Evolutionary conservation across 2,888 invertebrate species (phyloP).

Genomic region (Masnerella sp.): DNA sequence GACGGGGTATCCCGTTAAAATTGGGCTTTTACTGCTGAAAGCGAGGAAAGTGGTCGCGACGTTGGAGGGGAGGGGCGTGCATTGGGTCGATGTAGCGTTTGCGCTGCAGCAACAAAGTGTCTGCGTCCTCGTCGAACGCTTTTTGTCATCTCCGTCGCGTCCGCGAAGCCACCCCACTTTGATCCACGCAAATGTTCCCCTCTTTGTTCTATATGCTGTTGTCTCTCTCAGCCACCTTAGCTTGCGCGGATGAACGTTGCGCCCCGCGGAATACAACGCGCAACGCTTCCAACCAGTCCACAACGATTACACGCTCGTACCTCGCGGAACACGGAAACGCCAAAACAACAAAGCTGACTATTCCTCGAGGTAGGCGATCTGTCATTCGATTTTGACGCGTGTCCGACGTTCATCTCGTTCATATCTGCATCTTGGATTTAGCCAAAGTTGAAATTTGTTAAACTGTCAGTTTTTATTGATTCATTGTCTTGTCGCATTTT

Average conservation of each 20-base stretch:
- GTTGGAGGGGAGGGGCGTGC: constrained; percentile 26
- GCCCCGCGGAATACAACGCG: constrained; percentile 68
- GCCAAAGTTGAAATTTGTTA: no score
- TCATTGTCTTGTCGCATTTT: no score
- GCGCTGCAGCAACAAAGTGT: constrained; percentile 64
- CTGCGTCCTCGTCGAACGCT: constrained; percentile 38
- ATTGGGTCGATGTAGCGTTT: constrained; percentile 73
- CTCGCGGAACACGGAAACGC: constrained; percentile 40
- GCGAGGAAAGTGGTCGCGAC: constrained; percentile 24
- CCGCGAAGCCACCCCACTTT: constrained; percentile 37
- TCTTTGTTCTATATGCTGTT: no score
- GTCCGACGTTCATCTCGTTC: no score
- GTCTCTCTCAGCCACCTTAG: constrained; percentile 53
- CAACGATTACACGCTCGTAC: constrained; percentile 58
- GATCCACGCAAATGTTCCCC: constrained; percentile 36
- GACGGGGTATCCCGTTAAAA: constrained; percentile 4
- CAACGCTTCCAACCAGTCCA: constrained; percentile 67
- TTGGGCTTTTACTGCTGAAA: constrained; percentile 16
- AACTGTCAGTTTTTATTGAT: no score
- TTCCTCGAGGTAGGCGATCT: constrained; percentile 50
- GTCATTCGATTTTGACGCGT: constrained; percentile 31
- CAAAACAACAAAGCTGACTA: constrained; percentile 50
- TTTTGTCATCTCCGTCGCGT: constrained; percentile 34
- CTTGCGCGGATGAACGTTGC: constrained; percentile 63
- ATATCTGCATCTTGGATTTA: no score